Evolutionary conservation across 2,888 invertebrate species (phyloP), one percentile per base, ranked within the genome.

Genomic region (Trimorus sp.): DNA sequence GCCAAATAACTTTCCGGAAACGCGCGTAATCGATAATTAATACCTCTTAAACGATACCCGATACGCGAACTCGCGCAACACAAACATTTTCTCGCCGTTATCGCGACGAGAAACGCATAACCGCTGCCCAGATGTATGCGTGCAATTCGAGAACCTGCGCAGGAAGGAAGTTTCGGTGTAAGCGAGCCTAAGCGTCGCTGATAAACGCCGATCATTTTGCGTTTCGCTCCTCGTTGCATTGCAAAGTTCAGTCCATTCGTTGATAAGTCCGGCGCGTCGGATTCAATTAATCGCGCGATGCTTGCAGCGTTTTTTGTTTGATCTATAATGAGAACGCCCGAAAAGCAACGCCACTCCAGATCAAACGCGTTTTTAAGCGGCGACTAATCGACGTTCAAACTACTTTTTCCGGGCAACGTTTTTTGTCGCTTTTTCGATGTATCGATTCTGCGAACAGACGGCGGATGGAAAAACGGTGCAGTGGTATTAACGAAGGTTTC

Each of bases 91-190:
- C n/a, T n/a, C 53, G 59, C 53, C 53, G 45, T 71, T 70, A 80
- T 75, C 71, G 49, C 65, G n/a, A 63, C 63, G 70, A 75, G 75
- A 59, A 53, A 69, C 14, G 71, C 75, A 40, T 66, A 65, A 71
- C 69, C 59, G 76, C 70, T 68, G 45, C 15, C 38, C 65, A 71
- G 74, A 74, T 53, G 65, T 66, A 56, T 75, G 71, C 76, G 79
- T 70, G 76, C 79, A 79, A 79, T 73, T 56, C 56, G 82, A 79
- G 79, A 79, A 83, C 82, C 83, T 82, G 83, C 80, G 82, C 86
- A 85, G 86, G 87, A 86, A 87, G 85, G 87, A 86, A 87, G 85
- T 85, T 80, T 84, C 83, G 77, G 84, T 87, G 85, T 86, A 86
- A 51, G 68, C 78, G 62, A 78, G 74, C 62, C 73, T 69, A 59